Evolutionary conservation across 2,113 vertebrate genomes (phyloP).

Genomic region (Alethe diademata): DNA sequence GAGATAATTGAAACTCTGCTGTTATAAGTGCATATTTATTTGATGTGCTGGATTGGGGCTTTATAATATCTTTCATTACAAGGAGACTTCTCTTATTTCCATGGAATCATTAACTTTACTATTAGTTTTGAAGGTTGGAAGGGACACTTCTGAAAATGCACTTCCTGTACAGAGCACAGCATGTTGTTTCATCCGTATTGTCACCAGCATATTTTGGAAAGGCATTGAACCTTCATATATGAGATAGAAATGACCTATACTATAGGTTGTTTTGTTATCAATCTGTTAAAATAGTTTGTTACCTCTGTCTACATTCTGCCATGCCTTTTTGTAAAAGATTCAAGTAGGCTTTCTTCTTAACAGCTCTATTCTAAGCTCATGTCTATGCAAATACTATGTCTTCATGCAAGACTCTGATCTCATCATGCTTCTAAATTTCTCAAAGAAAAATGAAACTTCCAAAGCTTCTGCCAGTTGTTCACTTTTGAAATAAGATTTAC

Average conservation of each 20-base stretch:
- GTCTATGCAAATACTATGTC: background rate
- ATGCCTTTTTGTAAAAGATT: background rate
- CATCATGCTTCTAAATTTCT: background rate
- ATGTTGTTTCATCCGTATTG: background rate
- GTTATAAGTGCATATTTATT: background rate
- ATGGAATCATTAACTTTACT: background rate
- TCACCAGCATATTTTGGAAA: background rate
- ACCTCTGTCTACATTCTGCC: background rate
- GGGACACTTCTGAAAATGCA: background rate
- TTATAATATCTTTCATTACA: background rate
- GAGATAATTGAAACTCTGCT: background rate
- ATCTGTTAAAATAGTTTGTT: background rate
- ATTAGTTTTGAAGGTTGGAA: background rate
- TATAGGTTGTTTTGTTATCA: background rate
- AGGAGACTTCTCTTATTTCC: background rate
- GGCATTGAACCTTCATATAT: background rate
- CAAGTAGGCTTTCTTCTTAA: background rate
- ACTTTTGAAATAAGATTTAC: background rate
- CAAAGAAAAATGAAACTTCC: background rate
- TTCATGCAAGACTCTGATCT: background rate
- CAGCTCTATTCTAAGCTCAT: background rate
- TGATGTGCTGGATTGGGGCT: background rate
- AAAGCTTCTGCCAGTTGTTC: background rate
- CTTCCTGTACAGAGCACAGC: background rate
- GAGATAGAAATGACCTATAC: background rate